Conservation (phyloP, 2,888 invertebrate species). For the Pristionchus arcanus region DNA sequence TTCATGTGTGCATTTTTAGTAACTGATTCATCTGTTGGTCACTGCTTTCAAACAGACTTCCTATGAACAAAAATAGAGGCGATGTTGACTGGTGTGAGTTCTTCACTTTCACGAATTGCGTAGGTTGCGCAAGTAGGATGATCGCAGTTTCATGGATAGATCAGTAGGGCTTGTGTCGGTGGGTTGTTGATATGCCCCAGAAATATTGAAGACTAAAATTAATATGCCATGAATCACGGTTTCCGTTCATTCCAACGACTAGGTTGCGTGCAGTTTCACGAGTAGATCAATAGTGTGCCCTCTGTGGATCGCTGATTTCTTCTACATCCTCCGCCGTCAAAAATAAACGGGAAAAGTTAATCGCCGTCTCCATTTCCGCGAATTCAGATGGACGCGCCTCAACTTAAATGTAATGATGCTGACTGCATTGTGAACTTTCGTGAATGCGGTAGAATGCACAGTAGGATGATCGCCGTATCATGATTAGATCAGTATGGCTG, state of each 20-base stretch:
- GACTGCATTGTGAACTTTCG: no score
- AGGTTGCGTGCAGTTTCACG: not conserved
- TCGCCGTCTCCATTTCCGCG: not conserved
- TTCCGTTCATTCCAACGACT: no score
- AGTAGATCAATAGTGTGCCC: not conserved
- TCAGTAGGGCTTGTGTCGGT: not conserved
- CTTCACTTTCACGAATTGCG: not conserved
- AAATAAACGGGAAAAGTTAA: no score
- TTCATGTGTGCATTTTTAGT: not conserved
- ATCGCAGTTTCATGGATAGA: not conserved
- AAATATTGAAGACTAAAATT: not conserved
- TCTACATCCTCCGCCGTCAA: no score
- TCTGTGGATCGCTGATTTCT: no score
- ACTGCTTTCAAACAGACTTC: not conserved
- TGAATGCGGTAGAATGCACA: no score
- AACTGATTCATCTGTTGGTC: not conserved
- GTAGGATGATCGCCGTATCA: no score
- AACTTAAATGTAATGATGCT: no score
- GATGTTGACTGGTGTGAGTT: not conserved
- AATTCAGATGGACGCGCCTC: not conserved
- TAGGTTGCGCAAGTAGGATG: not conserved
- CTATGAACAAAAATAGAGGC: not conserved
- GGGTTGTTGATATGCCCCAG: not conserved
- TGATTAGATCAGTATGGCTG: no score
- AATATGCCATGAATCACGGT: not conserved